A percentile compares a stretch with the other conserved stretches of the same genome.
These are phyloP conservation scores for Lymantria monacha DNA, from an alignment of 2,888 invertebrate genomes.

Conservation along the genomic window DNA sequence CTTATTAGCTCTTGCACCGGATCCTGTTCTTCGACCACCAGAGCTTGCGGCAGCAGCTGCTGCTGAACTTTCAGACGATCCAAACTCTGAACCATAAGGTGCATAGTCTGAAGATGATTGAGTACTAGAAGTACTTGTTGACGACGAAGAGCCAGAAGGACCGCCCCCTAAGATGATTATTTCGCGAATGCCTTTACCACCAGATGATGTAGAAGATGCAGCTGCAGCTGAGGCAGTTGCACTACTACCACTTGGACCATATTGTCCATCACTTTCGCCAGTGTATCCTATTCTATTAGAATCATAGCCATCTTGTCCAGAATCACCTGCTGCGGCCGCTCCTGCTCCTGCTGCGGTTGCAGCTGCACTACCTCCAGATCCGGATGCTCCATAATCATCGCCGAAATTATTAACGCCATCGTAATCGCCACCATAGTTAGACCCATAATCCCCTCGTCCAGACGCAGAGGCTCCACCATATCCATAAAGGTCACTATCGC, in stretches of 20 bases:
- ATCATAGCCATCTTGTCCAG: not conserved
- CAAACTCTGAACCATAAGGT: conserved; percentile 2
- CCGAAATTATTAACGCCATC: not conserved
- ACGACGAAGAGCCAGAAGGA: not conserved
- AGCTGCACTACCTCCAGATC: conserved; percentile 1
- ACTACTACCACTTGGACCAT: not conserved
- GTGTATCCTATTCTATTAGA: too few species aligned
- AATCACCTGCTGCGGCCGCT: conserved; percentile 1
- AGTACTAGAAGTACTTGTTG: not conserved
- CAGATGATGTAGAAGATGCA: not conserved
- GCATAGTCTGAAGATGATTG: not conserved
- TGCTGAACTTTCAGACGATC: not conserved
- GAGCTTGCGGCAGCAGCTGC: not conserved
- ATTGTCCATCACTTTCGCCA: not conserved
- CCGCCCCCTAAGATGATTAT: not conserved
- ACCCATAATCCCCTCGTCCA: not conserved
- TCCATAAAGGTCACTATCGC: not conserved
- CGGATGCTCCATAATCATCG: not conserved
- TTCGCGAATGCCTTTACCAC: not conserved
- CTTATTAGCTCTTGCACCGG: conserved; percentile 41
- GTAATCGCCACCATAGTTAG: not conserved
- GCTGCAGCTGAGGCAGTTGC: not conserved
- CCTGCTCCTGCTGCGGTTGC: conserved; percentile 3
- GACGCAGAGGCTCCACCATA: conserved; percentile 2
- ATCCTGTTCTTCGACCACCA: not conserved